These are phyloP conservation scores for Polymixis lichenea DNA, from an alignment of 2,888 invertebrate genomes.

Conservation along the genomic window DNA sequence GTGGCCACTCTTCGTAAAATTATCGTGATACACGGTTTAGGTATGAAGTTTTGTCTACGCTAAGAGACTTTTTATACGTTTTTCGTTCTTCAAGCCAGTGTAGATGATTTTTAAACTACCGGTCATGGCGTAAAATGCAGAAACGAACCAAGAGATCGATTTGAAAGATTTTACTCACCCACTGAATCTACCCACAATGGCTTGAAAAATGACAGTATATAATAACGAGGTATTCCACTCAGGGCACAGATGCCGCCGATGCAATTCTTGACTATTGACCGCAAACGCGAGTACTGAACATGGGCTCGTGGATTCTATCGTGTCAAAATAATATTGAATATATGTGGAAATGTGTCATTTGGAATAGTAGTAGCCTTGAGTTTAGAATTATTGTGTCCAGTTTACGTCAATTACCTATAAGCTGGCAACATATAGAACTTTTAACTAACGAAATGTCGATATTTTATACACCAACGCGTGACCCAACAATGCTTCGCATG, in stretches of 20 bases:
- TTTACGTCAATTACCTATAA: conserved; percentile 6
- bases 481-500: too few species aligned
- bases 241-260: too few species aligned
- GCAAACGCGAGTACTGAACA: background rate
- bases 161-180: too few species aligned
- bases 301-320: background rate
- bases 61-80: background rate
- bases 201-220: too few species aligned
- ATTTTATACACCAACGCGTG: background rate
- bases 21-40: background rate
- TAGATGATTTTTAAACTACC: too few species aligned
- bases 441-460: background rate
- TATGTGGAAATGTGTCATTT: background rate
- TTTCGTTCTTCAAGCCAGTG: too few species aligned
- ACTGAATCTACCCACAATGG: too few species aligned
- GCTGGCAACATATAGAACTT: background rate
- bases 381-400: background rate
- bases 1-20: conserved; percentile 2
- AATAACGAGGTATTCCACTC: too few species aligned
- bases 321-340: background rate
- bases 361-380: background rate
- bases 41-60: background rate
- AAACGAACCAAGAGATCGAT: too few species aligned
- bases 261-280: background rate
- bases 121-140: too few species aligned